Conservation (phyloP, 2,113 vertebrate genomes). For the Leucopsar rothschildi region DNA sequence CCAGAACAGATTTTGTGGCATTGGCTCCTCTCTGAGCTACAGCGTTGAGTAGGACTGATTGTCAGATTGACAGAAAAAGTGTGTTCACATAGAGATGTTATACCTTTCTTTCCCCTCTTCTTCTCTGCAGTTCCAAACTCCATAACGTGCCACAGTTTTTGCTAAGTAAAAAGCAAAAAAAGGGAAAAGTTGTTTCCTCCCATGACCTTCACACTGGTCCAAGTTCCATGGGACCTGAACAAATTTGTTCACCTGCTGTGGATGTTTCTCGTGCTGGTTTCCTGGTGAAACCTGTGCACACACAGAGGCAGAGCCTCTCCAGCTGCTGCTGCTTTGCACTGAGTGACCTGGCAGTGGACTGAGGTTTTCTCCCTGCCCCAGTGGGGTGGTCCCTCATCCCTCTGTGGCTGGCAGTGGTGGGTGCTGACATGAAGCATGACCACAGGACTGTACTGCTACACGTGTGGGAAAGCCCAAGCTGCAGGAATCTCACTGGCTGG, state of each 20-base stretch:
- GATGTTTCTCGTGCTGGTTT: background rate
- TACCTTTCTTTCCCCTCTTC: background rate
- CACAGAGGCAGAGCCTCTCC: background rate
- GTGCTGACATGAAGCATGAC: accelerated
- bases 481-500: background rate
- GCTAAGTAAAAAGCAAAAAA: background rate
- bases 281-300: background rate
- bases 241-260: background rate
- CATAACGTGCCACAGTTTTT: background rate
- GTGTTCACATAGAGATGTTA: background rate
- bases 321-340: background rate
- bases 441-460: background rate
- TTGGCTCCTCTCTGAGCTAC: background rate
- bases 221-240: background rate
- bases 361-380: background rate
- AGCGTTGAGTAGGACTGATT: background rate
- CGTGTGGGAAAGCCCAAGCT: background rate
- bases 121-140: background rate
- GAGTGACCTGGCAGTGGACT: background rate
- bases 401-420: background rate
- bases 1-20: background rate
- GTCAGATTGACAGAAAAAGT: background rate
- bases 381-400: background rate
- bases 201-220: background rate
- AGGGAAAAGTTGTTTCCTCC: background rate